A percentile compares a stretch with the other conserved stretches of the same genome.
Conservation (phyloP, 2,888 invertebrate species). For the Melanotus villosus region DNA sequence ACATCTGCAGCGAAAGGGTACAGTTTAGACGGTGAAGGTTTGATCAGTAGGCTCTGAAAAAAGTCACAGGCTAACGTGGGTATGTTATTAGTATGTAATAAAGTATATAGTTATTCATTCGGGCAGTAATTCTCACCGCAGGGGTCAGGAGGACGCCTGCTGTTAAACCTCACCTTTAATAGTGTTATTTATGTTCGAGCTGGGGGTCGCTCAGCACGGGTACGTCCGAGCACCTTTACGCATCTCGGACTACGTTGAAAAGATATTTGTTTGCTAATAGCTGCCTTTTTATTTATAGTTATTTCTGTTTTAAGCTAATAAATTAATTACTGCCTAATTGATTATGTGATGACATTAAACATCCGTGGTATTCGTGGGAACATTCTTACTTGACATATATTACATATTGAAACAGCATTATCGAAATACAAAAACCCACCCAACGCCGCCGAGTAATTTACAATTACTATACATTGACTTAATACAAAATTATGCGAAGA, state of each 20-base stretch:
- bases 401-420: constrained; percentile 7
- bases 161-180: constrained; percentile 70
- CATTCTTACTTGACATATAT: constrained; percentile 14
- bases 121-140: constrained; percentile 69
- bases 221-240: constrained; percentile 56
- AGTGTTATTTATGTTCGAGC: constrained; percentile 68
- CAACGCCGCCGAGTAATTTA: background rate
- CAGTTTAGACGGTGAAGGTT: constrained; percentile 59
- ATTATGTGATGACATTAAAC: constrained; percentile 44
- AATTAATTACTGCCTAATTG: constrained; percentile 42
- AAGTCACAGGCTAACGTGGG: constrained; percentile 67
- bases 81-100: constrained; percentile 70
- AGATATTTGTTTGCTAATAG: constrained; percentile 58
- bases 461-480: no score
- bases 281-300: constrained; percentile 51
- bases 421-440: background rate
- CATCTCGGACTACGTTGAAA: constrained; percentile 55
- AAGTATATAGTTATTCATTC: constrained; percentile 70
- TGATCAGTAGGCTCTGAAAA: constrained; percentile 59
- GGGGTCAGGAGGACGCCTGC: constrained; percentile 66
- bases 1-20: constrained; percentile 52
- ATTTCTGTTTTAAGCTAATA: constrained; percentile 46
- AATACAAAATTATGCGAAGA: no score
- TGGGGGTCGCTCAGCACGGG: constrained; percentile 61
- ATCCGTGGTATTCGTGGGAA: constrained; percentile 37